Evolutionary conservation across 2,113 vertebrate genomes (phyloP), one percentile per base, ranked within the genome.

Genomic region (Anolis carolinensis): DNA sequence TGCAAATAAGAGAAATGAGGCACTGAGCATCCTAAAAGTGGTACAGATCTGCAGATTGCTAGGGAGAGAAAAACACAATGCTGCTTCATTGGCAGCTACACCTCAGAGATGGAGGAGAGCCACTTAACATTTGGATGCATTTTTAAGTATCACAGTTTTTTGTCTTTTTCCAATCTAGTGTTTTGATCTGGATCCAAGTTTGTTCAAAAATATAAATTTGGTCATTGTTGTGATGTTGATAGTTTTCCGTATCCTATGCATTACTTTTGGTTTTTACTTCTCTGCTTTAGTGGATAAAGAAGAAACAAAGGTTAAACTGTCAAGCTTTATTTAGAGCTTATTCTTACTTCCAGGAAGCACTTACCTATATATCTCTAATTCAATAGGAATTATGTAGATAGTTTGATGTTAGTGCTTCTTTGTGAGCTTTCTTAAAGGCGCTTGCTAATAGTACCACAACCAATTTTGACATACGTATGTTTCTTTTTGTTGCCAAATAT

Each of bases 301-400:
- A 86, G 75, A 86, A 92, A 83, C 20, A 85, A 83, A 90, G 50
- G 44, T 83, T 74, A 93, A 70, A 79, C 68, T 5, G 62, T 90
- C 79, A 75, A 80, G 88, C 84, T 93, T 89, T 93, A 86, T 93
- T 93, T 91, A 92, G 79, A 89, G 32, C 34, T 59, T 89, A 73
- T 25, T 86, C 6, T 9, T 86, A 23, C 76, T 94, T 93, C 85
- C 87, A 85, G 88, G 78, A 95, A 94, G 67, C 68, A 85, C 9
- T 93, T 91, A 87, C 0, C 93, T 83, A 75, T 83, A 87, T 16
- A 81, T 50, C n/a, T 91, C 79, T 89, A 91, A 90, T 74, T 65
- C 68, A 94, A 91, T 86, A 55, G 93, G 83, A 86, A 85, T 36
- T 1, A n/a, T 81, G 82, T 82, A 91, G 27, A 71, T 55, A 82